Evolutionary conservation across 2,113 vertebrate species (phyloP).

Genomic region (Perccottus glenii): DNA sequence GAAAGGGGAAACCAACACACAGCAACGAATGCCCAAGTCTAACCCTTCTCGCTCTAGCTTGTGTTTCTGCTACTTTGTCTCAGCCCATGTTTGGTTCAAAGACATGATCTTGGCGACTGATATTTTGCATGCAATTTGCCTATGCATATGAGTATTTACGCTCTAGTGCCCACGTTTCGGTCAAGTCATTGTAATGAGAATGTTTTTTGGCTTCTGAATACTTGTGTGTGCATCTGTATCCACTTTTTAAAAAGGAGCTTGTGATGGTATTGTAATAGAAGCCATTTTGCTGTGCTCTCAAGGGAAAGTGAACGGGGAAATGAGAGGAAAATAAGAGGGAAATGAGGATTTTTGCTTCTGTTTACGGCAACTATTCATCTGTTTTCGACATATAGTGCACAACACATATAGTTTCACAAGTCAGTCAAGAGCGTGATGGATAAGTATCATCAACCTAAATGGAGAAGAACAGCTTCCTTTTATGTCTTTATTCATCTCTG

Average conservation of each 20-base stretch:
- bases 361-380: conserved; percentile 49
- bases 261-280: conserved; percentile 71
- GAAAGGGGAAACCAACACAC: too few relatives aligned
- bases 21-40: not conserved
- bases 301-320: conserved; percentile 64
- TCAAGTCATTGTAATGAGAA: conserved; percentile 55
- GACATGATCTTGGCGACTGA: conserved; percentile 24
- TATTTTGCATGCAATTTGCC: conserved; percentile 56
- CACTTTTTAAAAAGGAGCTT: conserved; percentile 57
- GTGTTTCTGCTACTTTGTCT: conserved; percentile 18
- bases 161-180: conserved; percentile 30
- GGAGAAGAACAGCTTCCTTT: not conserved
- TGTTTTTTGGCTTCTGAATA: conserved; percentile 53
- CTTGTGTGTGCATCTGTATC: conserved; percentile 46
- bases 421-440: conserved; percentile 2
- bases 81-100: conserved; percentile 24
- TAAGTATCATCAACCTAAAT: not conserved
- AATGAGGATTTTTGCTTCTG: conserved; percentile 59
- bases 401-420: conserved; percentile 6
- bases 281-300: conserved; percentile 52
- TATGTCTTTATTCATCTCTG: not conserved
- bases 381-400: conserved; percentile 27
- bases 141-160: conserved; percentile 48
- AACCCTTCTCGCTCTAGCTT: not conserved
- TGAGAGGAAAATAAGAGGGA: conserved; percentile 61